Base-by-base conservation (phyloP, 2,888 invertebrate genomes). In the Oligia strigilis region DNA sequence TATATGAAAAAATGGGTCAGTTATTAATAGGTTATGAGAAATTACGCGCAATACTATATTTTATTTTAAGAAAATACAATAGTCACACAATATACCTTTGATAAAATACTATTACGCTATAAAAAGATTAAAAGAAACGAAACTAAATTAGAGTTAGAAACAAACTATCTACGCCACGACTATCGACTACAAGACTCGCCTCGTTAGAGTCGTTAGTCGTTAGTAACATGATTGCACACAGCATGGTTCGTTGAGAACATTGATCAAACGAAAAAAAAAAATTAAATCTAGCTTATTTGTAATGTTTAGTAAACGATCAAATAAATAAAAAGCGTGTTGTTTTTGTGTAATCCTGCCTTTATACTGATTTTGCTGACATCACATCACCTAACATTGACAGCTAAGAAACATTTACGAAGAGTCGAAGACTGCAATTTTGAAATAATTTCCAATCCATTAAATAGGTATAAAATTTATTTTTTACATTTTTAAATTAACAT, bases 281-380 rank as follows among this genome's bases (percentile, higher is more conserved):
- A 70, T 49, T 67, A 3, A 1, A 17, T 49, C 13, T 49, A 11
- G 13, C 13, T 36, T 8, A 2, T 36, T 70, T 71, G 13, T 2
- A 49, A 46, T n/a, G 6, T 17, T 72, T 60, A 5, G 0, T 19
- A 62, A n/a, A 58, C 17, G 0, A 14, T 4, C 1, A 4, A 11
- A 1, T 23, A 8, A 2, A 64, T 29, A 29, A 29, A 29, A 29
- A 29, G 29, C 29, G 29, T 29, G 29, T 0, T 29, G 29, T 40
- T 3, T n/a, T 8, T 17, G 65, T 81, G 14, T 75, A 75, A 2
- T 70, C 80, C 49, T 71, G n/a, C 36, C 70, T 66, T 82, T 75
- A 82, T 2, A 62, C 46, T 19, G 17, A n/a, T 67, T 67, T 78
- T 49, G 60, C 67, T 81, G 84, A 69, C 84, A 79, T 72, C 79